Conservation (phyloP, 2,888 invertebrate species). For the Cantharis rufa region DNA sequence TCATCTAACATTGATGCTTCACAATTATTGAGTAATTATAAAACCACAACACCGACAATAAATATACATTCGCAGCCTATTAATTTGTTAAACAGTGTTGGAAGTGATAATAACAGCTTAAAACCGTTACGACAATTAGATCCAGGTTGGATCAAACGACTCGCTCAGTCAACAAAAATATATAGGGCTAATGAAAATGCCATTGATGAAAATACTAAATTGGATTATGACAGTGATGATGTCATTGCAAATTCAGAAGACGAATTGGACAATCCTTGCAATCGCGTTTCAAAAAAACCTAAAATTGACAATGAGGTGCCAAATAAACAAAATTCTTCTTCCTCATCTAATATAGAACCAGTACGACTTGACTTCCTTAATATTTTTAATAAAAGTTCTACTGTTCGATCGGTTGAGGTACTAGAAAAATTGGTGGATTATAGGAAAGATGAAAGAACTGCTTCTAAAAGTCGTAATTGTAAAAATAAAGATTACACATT, state of each 20-base stretch:
- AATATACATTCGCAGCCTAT: constrained; percentile 39
- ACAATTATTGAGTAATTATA: not conserved
- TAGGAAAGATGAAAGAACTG: not conserved
- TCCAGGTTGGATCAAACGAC: constrained; percentile 64
- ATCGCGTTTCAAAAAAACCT: constrained; percentile 45
- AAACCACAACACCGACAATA: constrained; percentile 25
- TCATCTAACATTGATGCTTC: not conserved
- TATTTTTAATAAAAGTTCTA: constrained; percentile 12
- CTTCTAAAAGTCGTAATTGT: not conserved
- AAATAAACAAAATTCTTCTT: not conserved
- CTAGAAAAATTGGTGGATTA: not conserved
- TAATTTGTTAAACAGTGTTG: constrained; percentile 44
- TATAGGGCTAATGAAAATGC: constrained; percentile 22
- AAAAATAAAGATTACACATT: not conserved
- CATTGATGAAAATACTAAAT: constrained; percentile 47
- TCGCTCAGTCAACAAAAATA: constrained; percentile 43
- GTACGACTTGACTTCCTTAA: constrained; percentile 14
- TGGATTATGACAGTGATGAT: constrained; percentile 68
- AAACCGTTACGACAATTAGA: constrained; percentile 55
- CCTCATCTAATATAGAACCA: not conserved
- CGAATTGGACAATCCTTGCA: constrained; percentile 32
- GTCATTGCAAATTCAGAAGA: constrained; percentile 59
- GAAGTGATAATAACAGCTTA: constrained; percentile 41
- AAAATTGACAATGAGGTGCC: constrained; percentile 11
- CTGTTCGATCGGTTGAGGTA: not conserved